phyloP scores from a whole-genome alignment of 92 coral and sea anemone genomes.

The Ricordea florida region DNA sequence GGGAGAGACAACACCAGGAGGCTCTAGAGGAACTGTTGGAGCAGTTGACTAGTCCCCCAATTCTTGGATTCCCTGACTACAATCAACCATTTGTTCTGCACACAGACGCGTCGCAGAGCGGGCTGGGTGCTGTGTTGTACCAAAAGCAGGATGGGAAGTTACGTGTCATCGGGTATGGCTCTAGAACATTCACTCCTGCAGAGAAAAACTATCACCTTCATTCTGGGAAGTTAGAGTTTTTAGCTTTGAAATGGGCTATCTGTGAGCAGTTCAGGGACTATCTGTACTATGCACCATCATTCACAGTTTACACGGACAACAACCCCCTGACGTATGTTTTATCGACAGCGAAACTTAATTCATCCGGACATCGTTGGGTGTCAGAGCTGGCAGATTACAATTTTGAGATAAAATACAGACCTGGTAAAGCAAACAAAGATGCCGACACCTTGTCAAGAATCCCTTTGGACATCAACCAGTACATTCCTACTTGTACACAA shows the following conservation, averaged over 20 bases:
- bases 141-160: conserved; percentile 33
- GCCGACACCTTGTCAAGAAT: conserved; percentile 41
- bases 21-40: neutral
- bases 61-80: conserved; percentile 18
- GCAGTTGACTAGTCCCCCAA: conserved; percentile 2
- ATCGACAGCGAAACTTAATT: conserved; percentile 35
- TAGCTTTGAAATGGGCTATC: conserved; percentile 45
- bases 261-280: conserved; percentile 46
- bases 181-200: conserved; percentile 17
- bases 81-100: conserved; percentile 1
- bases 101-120: too few relatives aligned
- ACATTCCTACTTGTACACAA: conserved; percentile 28
- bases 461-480: conserved; percentile 34
- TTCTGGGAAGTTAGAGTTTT: conserved; percentile 32
- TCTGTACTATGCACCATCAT: conserved; percentile 1
- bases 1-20: neutral
- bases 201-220: conserved; percentile 18
- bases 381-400: conserved; percentile 41
- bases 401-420: conserved; percentile 35
- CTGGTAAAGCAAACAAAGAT: conserved; percentile 19
- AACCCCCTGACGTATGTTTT: conserved; percentile 42
- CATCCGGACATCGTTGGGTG: conserved; percentile 47
- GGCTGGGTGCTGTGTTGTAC: conserved; percentile 41
- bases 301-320: conserved; percentile 18
- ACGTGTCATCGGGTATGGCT: conserved; percentile 36